phyloP scores from a whole-genome alignment of 2,888 invertebrate species.

The Cactoblastis cactorum region DNA sequence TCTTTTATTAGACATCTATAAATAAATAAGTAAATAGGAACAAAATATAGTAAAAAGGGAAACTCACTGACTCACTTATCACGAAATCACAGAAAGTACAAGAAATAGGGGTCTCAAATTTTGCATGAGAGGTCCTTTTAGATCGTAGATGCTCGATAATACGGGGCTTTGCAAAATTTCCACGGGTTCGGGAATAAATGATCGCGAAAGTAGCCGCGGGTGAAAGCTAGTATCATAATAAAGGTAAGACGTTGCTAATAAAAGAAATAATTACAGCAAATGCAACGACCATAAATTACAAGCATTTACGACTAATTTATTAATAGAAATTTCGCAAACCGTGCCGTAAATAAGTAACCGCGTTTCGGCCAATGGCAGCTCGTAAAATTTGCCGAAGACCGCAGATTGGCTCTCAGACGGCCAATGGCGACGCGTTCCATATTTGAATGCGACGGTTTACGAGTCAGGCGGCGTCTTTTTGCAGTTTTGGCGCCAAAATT shows the following conservation, averaged over 20 bases:
- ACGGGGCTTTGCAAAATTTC: no score
- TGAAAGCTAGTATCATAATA: no score
- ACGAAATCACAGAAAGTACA: no score
- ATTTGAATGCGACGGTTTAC: slow-evolving; percentile 77
- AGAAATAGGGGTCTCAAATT: no score
- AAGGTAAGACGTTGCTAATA: slow-evolving; percentile 64
- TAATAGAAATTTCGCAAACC: slow-evolving; percentile 77
- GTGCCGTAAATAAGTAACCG: slow-evolving; percentile 73
- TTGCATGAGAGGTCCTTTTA: no score
- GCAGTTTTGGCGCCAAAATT: slow-evolving; percentile 77
- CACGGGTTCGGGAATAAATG: no score
- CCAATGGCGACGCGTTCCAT: slow-evolving; percentile 64
- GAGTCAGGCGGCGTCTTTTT: slow-evolving; percentile 69
- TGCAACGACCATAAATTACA: slow-evolving; percentile 72
- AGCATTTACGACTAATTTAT: slow-evolving; percentile 75
- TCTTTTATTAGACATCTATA: no score
- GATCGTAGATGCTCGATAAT: no score
- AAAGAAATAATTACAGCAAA: slow-evolving; percentile 71
- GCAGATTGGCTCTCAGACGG: slow-evolving; percentile 60
- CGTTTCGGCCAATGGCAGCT: slow-evolving; percentile 61
- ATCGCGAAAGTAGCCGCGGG: no score
- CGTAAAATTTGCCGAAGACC: slow-evolving; percentile 65
- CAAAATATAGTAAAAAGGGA: no score
- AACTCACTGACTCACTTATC: no score
- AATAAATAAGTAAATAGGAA: no score